Evolutionary conservation across 2,888 invertebrate genomes (phyloP).

Genomic region (Blera fallax): DNA sequence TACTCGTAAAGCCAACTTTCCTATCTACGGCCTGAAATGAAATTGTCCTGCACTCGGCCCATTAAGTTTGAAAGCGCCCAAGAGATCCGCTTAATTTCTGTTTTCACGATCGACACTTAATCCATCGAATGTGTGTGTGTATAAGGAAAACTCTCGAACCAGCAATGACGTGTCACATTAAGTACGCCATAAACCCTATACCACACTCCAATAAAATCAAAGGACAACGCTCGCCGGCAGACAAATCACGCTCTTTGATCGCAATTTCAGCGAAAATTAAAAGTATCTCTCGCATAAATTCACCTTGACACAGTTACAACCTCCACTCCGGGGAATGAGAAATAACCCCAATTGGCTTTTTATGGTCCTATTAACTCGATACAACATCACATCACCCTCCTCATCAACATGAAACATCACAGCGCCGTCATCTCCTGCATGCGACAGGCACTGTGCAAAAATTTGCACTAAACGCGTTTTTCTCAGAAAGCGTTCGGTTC

Average conservation of each 20-base stretch:
- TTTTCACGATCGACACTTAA: neutral
- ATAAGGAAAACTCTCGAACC: neutral
- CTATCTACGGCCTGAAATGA: too few relatives aligned
- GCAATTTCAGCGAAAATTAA: conserved; percentile 44
- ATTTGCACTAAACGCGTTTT: conserved; percentile 53
- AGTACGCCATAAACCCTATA: conserved; percentile 24
- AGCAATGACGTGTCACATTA: conserved; percentile 34
- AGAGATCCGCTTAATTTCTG: neutral
- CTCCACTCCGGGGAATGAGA: conserved; percentile 1
- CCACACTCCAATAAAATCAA: neutral
- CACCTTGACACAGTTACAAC: conserved; percentile 60
- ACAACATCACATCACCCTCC: conserved; percentile 2
- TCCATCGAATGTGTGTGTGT: neutral
- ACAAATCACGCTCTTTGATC: neutral
- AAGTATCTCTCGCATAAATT: conserved; percentile 52
- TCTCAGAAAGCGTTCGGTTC: conserved; percentile 21
- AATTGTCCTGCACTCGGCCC: neutral
- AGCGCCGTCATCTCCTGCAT: neutral
- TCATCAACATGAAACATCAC: conserved; percentile 38
- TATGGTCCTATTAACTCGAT: conserved; percentile 50
- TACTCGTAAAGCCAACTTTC: too few relatives aligned
- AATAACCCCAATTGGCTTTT: conserved; percentile 51
- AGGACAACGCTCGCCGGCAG: neutral
- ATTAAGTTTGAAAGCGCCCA: neutral
- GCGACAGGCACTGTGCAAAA: conserved; percentile 55